These are phyloP conservation scores for Calameuta idolon DNA, from an alignment of 2,888 invertebrate species.

Conservation along the genomic window DNA sequence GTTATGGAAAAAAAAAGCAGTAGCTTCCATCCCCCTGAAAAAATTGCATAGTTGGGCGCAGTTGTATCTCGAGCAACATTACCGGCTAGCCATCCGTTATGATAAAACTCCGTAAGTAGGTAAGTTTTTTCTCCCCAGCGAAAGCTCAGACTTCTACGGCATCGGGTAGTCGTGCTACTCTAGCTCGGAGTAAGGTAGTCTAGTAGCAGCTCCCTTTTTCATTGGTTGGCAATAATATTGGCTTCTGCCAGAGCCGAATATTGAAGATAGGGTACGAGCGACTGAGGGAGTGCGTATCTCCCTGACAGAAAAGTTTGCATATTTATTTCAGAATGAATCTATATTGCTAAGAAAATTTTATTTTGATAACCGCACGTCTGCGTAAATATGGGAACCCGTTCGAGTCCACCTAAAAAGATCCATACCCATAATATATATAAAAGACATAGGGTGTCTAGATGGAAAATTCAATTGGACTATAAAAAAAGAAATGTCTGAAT, in stretches of 20 bases:
- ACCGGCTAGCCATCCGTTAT: constrained; percentile 7
- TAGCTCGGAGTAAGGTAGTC: background rate
- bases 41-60: constrained; percentile 2
- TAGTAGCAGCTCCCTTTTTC: background rate
- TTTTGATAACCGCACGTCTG: background rate
- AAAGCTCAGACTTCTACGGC: background rate
- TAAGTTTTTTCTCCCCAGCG: background rate
- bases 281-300: background rate
- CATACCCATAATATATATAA: background rate
- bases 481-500: background rate
- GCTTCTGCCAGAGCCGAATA: background rate
- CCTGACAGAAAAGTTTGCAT: background rate
- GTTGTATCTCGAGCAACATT: background rate
- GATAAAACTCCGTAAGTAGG: constrained; percentile 6
- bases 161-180: background rate
- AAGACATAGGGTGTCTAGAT: background rate
- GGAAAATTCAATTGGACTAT: background rate
- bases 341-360: background rate
- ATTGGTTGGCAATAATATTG: background rate
- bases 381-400: background rate
- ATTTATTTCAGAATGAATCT: background rate
- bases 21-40: background rate
- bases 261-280: background rate
- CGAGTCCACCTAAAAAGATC: background rate
- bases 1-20: background rate